Conservation (phyloP, 53 echinoderm and acorn worm species). For the Stichopus horrens region DNA sequence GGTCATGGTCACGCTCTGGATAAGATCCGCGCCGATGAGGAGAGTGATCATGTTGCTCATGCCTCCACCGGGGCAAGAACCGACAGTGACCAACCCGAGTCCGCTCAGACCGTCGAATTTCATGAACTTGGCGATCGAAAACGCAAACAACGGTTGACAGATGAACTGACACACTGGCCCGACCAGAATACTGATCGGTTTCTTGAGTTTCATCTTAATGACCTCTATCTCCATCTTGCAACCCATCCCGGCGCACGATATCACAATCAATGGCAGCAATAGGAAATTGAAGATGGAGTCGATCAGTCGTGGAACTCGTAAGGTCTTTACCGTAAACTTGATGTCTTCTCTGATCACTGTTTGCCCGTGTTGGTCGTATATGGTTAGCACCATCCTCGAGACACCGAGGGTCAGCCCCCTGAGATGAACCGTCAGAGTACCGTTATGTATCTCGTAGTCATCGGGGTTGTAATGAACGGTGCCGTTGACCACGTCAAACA, state of each 20-base stretch:
- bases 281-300: conserved; percentile 77
- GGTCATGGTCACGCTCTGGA: conserved; percentile 90
- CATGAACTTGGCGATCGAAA: conserved; percentile 74
- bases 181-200: conserved; percentile 75
- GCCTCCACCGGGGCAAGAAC: conserved; percentile 91
- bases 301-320: conserved; percentile 66
- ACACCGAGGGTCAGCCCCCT: conserved; percentile 60
- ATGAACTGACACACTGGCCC: conserved; percentile 92
- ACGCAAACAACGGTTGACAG: conserved; percentile 77
- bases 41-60: conserved; percentile 95
- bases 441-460: conserved; percentile 42
- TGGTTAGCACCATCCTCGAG: conserved; percentile 48
- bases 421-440: conserved; percentile 54
- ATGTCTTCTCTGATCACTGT: conserved; percentile 43
- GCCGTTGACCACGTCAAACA: conserved; percentile 54
- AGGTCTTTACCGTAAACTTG: conserved; percentile 63
- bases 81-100: conserved; percentile 83
- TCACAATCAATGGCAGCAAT: conserved; percentile 72
- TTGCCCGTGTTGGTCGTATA: conserved; percentile 48
- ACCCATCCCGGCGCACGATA: conserved; percentile 84
- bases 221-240: conserved; percentile 78
- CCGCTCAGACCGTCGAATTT: conserved; percentile 75
- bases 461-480: conserved; percentile 34
- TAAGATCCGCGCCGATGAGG: conserved; percentile 87
- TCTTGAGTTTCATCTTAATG: conserved; percentile 72